A percentile compares a stretch with the other conserved stretches of the same genome.
Evolutionary conservation across 1,140 invertebrate genomes (phyloP).

Genomic region (Drosophila setifemur): DNA sequence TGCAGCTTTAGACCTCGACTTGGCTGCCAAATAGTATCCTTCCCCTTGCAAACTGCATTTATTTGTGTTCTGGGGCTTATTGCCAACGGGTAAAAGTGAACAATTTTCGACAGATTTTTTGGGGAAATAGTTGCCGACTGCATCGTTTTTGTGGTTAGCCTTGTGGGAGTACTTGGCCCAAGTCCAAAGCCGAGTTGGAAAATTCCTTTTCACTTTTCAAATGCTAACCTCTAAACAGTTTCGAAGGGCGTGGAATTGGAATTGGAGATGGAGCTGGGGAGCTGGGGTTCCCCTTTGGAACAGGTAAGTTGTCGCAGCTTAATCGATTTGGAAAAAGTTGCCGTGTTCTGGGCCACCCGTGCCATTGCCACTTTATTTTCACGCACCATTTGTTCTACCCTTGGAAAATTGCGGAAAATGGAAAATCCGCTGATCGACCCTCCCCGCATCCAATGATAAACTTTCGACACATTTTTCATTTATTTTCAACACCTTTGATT

Average conservation of each 20-base stretch:
- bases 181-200: constrained; percentile 21
- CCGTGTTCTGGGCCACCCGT: constrained; percentile 60
- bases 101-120: constrained; percentile 75
- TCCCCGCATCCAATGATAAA: constrained; percentile 60
- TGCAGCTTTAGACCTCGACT: constrained; percentile 33
- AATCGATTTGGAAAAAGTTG: constrained; percentile 76
- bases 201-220: constrained; percentile 75
- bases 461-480: constrained; percentile 80
- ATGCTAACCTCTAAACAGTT: constrained; percentile 68
- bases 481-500: constrained; percentile 80
- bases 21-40: constrained; percentile 50
- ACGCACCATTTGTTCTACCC: constrained; percentile 67
- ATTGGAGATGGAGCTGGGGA: neutral
- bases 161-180: constrained; percentile 50
- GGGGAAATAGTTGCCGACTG: constrained; percentile 63
- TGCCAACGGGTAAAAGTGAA: constrained; percentile 52
- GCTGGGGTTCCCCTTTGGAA: constrained; percentile 12
- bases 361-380: constrained; percentile 66
- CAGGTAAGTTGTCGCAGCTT: constrained; percentile 71
- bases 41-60: constrained; percentile 35
- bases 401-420: constrained; percentile 50
- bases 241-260: constrained; percentile 25
- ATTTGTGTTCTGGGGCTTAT: constrained; percentile 73
- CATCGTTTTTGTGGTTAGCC: constrained; percentile 61
- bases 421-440: constrained; percentile 51